Percentiles rank a stretch among this genome's conserved stretches.
These are phyloP conservation scores for Proteles cristata DNA, from an alignment of 2,113 vertebrate species.

Conservation along the genomic window DNA sequence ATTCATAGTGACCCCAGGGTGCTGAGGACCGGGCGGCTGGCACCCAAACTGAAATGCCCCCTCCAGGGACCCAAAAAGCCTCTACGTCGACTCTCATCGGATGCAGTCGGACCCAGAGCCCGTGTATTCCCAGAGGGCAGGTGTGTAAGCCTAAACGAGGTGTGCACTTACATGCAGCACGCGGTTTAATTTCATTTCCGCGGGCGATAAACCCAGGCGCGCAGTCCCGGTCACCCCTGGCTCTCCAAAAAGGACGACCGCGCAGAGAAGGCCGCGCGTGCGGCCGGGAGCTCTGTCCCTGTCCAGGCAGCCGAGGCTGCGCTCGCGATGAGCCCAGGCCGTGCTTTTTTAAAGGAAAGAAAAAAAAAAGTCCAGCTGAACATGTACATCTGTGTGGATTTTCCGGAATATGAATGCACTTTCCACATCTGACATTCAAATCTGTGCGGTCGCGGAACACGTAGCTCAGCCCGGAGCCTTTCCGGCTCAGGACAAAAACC, in stretches of 20 bases:
- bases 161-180: not conserved
- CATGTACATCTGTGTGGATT: fast-evolving
- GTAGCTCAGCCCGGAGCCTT: not conserved
- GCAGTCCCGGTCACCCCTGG: not conserved
- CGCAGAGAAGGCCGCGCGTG: fast-evolving
- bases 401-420: not conserved
- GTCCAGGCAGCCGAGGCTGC: not conserved
- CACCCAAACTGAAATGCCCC: not conserved
- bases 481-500: not conserved
- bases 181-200: not conserved
- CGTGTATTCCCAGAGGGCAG: not conserved
- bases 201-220: fast-evolving
- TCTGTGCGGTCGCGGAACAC: not conserved
- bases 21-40: not conserved
- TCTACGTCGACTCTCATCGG: not conserved
- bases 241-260: not conserved
- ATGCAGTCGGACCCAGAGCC: no score
- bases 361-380: no score
- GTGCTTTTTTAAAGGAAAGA: no score
- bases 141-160: not conserved
- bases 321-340: not conserved
- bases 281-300: fast-evolving
- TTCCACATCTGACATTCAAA: no score
- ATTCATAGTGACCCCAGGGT: not conserved
- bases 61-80: not conserved